Conservation (phyloP, 2,113 vertebrate genomes). For the human region GRCh38 chr22:24154001-24154500, state of each 20-base stretch:
- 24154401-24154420: not conserved
- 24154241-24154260: not conserved
- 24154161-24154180: not conserved
- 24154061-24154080: not conserved
- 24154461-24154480: not conserved
- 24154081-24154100: not conserved
- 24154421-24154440: not conserved
- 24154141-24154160: not conserved
- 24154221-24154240: conserved; percentile 27
- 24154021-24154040: not conserved
- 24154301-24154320: not conserved
- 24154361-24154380: not conserved
- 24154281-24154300: not conserved
- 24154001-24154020: not conserved
- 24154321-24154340: not conserved
- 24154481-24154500: not conserved
- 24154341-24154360: not conserved
- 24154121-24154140: not conserved
- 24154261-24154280: not conserved
- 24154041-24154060: accelerated
- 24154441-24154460: not conserved
- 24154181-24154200: conserved; percentile 36
- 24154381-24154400: not conserved
- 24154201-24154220: conserved; percentile 48
- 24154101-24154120: not conserved